Percentiles rank a stretch among this genome's conserved stretches.
These are phyloP conservation scores for Periophthalmodon schlosseri DNA, from an alignment of 2,113 vertebrate species.

Conservation along the genomic window DNA sequence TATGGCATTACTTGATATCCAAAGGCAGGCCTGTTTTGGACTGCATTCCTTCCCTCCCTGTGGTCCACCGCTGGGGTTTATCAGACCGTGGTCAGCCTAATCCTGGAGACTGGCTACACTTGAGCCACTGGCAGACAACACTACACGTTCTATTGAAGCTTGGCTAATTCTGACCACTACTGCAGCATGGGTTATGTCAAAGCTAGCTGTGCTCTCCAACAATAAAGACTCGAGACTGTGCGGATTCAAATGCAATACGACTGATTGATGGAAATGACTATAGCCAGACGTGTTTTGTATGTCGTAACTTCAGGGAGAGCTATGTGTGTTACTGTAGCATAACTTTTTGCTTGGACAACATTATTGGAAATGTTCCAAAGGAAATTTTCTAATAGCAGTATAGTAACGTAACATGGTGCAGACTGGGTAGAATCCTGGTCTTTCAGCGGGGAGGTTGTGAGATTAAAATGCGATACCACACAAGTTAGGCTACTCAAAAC, in stretches of 20 bases:
- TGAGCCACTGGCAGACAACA: conserved; percentile 8
- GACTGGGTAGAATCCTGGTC: too few relatives aligned
- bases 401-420: too few relatives aligned
- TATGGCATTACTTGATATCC: conserved; percentile 37
- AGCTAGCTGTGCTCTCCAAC: not conserved
- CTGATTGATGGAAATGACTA: not conserved
- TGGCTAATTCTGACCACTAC: not conserved
- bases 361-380: too few relatives aligned
- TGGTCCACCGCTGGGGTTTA: conserved; percentile 32
- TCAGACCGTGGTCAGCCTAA: conserved; percentile 22
- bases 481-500: too few relatives aligned
- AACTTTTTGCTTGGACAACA: too few relatives aligned
- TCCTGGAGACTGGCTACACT: conserved; percentile 19
- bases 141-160: not conserved
- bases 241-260: not conserved
- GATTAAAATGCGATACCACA: too few relatives aligned
- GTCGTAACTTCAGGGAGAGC: not conserved
- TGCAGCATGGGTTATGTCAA: not conserved
- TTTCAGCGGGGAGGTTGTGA: too few relatives aligned
- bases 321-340: too few relatives aligned
- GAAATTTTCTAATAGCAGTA: too few relatives aligned
- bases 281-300: not conserved
- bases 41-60: conserved; percentile 52
- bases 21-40: conserved; percentile 27
- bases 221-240: not conserved